Conservation (phyloP, 2,888 invertebrate species). For the Artemia sinica region DNA sequence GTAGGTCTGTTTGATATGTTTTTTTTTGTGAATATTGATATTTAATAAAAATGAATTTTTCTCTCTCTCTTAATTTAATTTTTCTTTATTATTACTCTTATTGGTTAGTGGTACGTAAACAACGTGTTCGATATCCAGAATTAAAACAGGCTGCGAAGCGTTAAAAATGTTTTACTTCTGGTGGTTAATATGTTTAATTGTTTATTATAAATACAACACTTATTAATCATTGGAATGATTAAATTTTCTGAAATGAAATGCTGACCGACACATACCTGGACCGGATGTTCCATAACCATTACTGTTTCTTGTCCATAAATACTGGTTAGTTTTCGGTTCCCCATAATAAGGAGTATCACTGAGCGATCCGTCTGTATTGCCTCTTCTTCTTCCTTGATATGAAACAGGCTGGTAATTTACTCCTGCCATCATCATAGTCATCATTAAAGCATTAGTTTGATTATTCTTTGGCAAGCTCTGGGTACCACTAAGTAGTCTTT, state of each 20-base stretch:
- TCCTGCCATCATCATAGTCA: conserved; percentile 6
- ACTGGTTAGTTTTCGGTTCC: conserved; percentile 30
- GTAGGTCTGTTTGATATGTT: too few species aligned
- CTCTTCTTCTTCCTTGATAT: conserved; percentile 19
- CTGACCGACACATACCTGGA: conserved; percentile 27
- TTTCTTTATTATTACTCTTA: too few species aligned
- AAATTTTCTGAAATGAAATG: not conserved
- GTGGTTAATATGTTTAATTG: not conserved
- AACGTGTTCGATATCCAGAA: too few species aligned
- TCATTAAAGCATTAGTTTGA: not conserved
- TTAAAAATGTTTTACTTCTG: too few species aligned
- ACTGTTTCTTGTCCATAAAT: conserved; percentile 72
- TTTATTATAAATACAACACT: conserved; percentile 4
- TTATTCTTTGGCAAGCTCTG: conserved; percentile 59
- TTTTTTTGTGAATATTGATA: too few species aligned
- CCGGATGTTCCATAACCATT: conserved; percentile 34
- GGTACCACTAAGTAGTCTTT: conserved; percentile 57
- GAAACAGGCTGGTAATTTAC: conserved; percentile 1
- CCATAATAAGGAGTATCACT: conserved; percentile 40
- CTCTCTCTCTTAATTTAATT: too few species aligned
- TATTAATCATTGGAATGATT: not conserved
- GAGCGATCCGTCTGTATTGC: conserved; percentile 45
- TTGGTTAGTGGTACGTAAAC: too few species aligned
- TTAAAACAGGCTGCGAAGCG: too few species aligned
- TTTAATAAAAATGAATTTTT: too few species aligned